Evolutionary conservation across 2,888 invertebrate species (phyloP).

Genomic region (Yponomeuta sedellus): DNA sequence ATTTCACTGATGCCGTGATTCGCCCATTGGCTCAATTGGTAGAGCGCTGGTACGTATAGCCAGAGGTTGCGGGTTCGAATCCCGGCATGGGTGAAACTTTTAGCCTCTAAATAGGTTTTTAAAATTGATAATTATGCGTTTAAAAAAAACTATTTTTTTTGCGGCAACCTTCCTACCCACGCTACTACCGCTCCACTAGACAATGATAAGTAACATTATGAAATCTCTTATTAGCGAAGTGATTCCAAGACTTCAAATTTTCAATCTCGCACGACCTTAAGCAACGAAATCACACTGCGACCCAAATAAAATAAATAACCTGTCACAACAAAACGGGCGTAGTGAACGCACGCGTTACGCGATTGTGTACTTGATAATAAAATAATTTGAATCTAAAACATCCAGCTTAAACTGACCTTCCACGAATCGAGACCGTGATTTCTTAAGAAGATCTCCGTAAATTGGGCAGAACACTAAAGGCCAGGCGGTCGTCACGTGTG

Average conservation of each 20-base stretch:
- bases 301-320: constrained; percentile 56
- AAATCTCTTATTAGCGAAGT: constrained; percentile 11
- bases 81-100: too few relatives aligned
- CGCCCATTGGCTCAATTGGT: too few relatives aligned
- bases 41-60: too few relatives aligned
- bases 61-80: too few relatives aligned
- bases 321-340: constrained; percentile 46
- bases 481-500: constrained; percentile 32
- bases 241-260: constrained; percentile 16
- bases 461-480: constrained; percentile 28
- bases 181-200: neutral
- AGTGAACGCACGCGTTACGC: constrained; percentile 35
- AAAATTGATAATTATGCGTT: too few relatives aligned
- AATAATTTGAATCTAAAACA: constrained; percentile 47
- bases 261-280: constrained; percentile 29
- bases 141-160: too few relatives aligned
- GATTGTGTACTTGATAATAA: constrained; percentile 55
- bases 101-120: too few relatives aligned
- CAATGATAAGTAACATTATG: neutral
- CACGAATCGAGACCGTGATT: constrained; percentile 13
- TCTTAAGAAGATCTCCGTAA: constrained; percentile 27
- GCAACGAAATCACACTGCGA: constrained; percentile 30
- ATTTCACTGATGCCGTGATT: too few relatives aligned
- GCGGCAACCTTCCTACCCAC: too few relatives aligned
- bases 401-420: constrained; percentile 36